Conservation (phyloP, 92 coral and sea anemone species). For the Phymanthus crucifer region DNA sequence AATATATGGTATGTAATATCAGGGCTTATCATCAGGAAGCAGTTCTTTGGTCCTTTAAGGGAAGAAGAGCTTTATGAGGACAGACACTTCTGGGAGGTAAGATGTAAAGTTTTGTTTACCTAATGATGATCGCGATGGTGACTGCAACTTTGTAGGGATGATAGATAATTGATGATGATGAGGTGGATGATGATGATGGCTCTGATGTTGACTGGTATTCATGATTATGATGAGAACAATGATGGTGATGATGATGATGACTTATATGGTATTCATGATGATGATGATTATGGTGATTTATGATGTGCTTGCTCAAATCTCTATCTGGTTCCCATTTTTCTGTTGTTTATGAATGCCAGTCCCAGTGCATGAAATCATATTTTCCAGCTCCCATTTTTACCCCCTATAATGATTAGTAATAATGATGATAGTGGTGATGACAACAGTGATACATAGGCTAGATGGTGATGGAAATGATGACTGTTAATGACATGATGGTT, state of each 20-base stretch:
- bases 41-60: conserved; percentile 80
- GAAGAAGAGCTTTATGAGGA: conserved; percentile 83
- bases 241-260: neutral
- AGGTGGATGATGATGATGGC: neutral
- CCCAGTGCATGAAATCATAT: no score
- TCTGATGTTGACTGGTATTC: neutral
- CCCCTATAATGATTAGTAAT: no score
- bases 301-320: no score
- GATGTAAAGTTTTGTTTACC: neutral
- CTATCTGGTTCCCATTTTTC: no score
- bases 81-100: conserved; percentile 88
- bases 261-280: neutral
- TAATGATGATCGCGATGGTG: neutral
- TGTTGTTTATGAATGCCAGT: no score
- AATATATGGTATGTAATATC: neutral
- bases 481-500: neutral
- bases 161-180: neutral
- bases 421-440: neutral
- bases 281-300: neutral
- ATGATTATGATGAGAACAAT: neutral
- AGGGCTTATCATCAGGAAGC: conserved; percentile 75
- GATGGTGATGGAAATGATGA: no score
- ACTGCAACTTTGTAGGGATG: neutral
- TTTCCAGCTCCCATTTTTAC: no score
- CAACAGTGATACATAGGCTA: no score